Evolutionary conservation across 2,113 vertebrate genomes (phyloP), one percentile per base, ranked within the genome.

Genomic region (Plectropomus leopardus): DNA sequence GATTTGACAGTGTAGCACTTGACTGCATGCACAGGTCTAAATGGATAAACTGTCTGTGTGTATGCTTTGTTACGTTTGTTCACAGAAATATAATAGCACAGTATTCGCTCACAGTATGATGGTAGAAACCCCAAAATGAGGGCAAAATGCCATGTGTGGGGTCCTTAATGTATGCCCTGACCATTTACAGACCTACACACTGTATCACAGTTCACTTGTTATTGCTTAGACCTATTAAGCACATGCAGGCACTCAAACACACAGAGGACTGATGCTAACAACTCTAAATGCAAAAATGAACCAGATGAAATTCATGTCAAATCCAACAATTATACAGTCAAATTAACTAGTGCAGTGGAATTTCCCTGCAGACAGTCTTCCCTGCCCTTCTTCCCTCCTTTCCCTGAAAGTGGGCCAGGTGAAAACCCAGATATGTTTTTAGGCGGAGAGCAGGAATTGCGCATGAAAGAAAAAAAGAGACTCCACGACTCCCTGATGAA

Each of bases 381-480:
- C 23, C 47, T 44, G 19, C 3, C 59, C 32, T 36, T 61, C 19
- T 76, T 67, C 64, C 26, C 67, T 71, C 16, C 4, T 16, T 51
- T 28, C 47, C 17, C 71, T 83, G 60, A 83, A 88, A 84, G 42
- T 89, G 50, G 78, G 76, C 50, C 77, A 87, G 54, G 61, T 76
- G 69, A 58, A 90, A 86, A 68, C 63, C 67, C 67, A 85, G 61
- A 80, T 76, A 60, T 67, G 59, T 85, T 76, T 80, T 2, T 42
- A 82, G 60, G 54, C 53, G 66, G 42, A 66, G 30, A 80, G 40
- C 5, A 11, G 3, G n/a, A 74, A 70, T 50, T 9, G 3, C 30
- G 79, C 14, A 54, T 23, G 19, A 7, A 17, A 68, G 73, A 60
- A 54, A 77, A 69, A 34, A 34, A 69, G n/a, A 69, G 19, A 45